These are phyloP conservation scores for Terrapene triunguis DNA, from an alignment of 2,113 vertebrate species.

Conservation along the genomic window DNA sequence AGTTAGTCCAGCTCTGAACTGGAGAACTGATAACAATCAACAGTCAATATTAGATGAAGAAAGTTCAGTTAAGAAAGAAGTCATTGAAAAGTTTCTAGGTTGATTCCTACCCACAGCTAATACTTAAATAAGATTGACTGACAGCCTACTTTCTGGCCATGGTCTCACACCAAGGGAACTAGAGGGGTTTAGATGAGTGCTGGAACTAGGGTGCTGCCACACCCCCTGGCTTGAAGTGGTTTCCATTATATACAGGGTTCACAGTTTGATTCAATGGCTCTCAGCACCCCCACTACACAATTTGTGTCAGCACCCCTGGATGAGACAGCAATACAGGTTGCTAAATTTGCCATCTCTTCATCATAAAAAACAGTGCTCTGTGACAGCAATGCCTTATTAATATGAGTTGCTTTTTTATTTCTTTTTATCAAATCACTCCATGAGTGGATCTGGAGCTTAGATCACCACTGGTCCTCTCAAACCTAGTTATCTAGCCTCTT, in stretches of 20 bases:
- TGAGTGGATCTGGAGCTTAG: accelerated
- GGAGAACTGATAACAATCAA: not conserved
- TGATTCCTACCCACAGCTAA: not conserved
- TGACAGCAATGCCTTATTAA: not conserved
- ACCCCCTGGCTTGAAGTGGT: no score
- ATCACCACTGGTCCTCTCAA: not conserved
- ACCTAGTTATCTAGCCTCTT: not conserved
- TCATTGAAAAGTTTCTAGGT: not conserved
- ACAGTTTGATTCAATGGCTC: no score
- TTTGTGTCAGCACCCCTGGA: no score
- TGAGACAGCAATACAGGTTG: not conserved
- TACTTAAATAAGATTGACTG: not conserved
- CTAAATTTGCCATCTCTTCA: not conserved
- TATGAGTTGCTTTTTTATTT: not conserved
- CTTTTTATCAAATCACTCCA: accelerated
- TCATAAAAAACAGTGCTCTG: not conserved
- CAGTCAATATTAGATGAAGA: not conserved
- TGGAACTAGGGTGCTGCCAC: no score
- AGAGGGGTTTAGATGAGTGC: not conserved
- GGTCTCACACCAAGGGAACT: no score
- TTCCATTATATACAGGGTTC: no score
- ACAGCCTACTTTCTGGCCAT: not conserved
- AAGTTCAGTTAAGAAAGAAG: not conserved
- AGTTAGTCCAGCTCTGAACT: not conserved
- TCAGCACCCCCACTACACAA: no score